phyloP scores from a whole-genome alignment of 2,888 invertebrate genomes.

The Neuroscelio doddi region DNA sequence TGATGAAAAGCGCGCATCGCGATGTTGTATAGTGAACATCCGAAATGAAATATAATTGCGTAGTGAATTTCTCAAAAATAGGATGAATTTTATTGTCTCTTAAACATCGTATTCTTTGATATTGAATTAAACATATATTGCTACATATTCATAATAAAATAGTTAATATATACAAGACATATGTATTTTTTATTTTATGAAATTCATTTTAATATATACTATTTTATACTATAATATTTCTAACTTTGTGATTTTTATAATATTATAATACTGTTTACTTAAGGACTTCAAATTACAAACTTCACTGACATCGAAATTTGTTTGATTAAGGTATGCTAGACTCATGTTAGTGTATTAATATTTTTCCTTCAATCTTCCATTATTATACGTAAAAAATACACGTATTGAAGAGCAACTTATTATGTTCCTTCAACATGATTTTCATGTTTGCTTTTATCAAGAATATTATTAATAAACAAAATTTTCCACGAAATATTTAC shows the following conservation, averaged over 20 bases:
- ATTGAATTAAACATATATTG: slow-evolving; percentile 13
- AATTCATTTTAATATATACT: no score
- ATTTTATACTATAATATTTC: no score
- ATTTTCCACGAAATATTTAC: no score
- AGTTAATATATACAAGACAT: slow-evolving; percentile 22
- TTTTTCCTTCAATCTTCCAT: slow-evolving; percentile 7
- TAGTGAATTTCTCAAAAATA: slow-evolving; percentile 29
- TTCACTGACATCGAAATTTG: no score
- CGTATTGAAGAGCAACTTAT: slow-evolving; percentile 1
- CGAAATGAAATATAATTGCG: slow-evolving; percentile 42
- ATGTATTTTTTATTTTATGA: slow-evolving; percentile 5
- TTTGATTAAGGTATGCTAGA: no score
- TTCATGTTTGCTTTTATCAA: slow-evolving; percentile 3
- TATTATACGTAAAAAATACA: slow-evolving; percentile 1
- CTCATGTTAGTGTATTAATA: slow-evolving; percentile 2
- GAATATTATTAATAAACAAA: no score
- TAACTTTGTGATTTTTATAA: no score
- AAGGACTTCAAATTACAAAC: no score
- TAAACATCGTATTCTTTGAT: slow-evolving; percentile 18
- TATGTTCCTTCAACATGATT: slow-evolving; percentile 5
- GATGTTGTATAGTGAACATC: slow-evolving; percentile 38
- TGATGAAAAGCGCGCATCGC: slow-evolving; percentile 49
- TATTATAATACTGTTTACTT: no score
- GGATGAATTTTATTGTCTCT: slow-evolving; percentile 37
- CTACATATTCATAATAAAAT: slow-evolving; percentile 17